A percentile compares a stretch with the other conserved stretches of the same genome.
phyloP scores from a whole-genome alignment of 2,797 vertebrate species.

The Cephalopachus bancanus region DNA sequence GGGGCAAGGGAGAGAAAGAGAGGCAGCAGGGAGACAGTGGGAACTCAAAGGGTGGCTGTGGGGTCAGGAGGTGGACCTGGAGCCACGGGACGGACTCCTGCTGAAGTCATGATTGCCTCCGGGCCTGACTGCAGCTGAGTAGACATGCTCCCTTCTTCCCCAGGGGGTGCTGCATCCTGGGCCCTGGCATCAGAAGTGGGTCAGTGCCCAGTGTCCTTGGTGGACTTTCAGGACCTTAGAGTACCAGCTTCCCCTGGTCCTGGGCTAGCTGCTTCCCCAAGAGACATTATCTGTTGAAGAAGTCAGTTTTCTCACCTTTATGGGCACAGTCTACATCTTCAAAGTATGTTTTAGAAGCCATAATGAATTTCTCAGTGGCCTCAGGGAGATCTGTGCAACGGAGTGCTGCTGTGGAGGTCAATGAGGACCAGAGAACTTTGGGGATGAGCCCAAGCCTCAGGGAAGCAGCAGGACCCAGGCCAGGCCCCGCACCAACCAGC shows the following conservation, averaged over 20 bases:
- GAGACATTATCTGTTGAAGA: background rate
- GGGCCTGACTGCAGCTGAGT: fast-evolving
- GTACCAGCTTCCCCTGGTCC: background rate
- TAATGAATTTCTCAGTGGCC: background rate
- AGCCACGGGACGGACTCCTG: no score
- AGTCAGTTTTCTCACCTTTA: background rate
- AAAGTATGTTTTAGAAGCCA: background rate
- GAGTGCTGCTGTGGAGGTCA: background rate
- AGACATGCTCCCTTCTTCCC: background rate
- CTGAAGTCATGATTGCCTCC: background rate
- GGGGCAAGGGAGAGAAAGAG: fast-evolving
- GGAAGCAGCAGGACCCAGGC: background rate
- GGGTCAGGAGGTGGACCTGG: fast-evolving
- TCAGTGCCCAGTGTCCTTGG: fast-evolving
- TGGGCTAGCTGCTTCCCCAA: background rate
- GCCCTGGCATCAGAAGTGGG: background rate
- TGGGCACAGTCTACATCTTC: background rate
- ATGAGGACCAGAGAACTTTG: background rate
- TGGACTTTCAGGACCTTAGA: fast-evolving
- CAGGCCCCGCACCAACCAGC: background rate
- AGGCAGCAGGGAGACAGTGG: background rate
- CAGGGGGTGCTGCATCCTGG: background rate
- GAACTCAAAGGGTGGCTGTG: fast-evolving
- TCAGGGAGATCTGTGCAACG: fast-evolving
- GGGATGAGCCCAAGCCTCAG: background rate